A percentile compares a stretch with the other conserved stretches of the same genome.
phyloP scores from a whole-genome alignment of 2,113 vertebrate genomes.

The Alexandromys fortis region DNA sequence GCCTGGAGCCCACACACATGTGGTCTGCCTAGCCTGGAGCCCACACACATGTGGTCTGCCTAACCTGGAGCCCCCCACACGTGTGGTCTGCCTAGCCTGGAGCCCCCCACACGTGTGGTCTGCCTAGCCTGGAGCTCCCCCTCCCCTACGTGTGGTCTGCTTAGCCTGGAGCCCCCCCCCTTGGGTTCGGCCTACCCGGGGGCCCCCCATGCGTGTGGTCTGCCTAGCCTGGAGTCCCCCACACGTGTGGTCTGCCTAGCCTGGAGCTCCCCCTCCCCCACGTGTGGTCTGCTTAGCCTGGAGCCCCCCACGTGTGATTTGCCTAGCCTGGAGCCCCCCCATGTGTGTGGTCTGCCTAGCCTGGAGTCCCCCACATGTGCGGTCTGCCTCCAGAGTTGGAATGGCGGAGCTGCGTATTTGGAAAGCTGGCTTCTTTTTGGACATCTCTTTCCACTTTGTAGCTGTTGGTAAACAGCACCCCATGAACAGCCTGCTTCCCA shows the following conservation, averaged over 20 bases:
- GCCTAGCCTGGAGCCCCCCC: too few relatives aligned
- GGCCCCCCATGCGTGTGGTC: too few relatives aligned
- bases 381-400: not conserved
- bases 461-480: not conserved
- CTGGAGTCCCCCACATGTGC: not conserved
- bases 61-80: not conserved
- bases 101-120: fast-evolving
- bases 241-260: fast-evolving
- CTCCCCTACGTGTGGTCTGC: too few relatives aligned
- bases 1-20: too few relatives aligned
- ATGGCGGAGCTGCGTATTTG: fast-evolving
- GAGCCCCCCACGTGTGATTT: too few relatives aligned
- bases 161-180: not conserved
- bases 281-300: too few relatives aligned
- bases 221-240: not conserved
- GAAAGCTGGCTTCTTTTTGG: not conserved
- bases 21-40: not conserved
- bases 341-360: too few relatives aligned
- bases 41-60: fast-evolving
- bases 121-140: not conserved
- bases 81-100: not conserved
- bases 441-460: not conserved
- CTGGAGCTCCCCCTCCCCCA: too few relatives aligned
- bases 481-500: not conserved
- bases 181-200: too few relatives aligned